A percentile compares a stretch with the other conserved stretches of the same genome.
Evolutionary conservation across 2,888 invertebrate species (phyloP).

Genomic region (Agrotis segetum): DNA sequence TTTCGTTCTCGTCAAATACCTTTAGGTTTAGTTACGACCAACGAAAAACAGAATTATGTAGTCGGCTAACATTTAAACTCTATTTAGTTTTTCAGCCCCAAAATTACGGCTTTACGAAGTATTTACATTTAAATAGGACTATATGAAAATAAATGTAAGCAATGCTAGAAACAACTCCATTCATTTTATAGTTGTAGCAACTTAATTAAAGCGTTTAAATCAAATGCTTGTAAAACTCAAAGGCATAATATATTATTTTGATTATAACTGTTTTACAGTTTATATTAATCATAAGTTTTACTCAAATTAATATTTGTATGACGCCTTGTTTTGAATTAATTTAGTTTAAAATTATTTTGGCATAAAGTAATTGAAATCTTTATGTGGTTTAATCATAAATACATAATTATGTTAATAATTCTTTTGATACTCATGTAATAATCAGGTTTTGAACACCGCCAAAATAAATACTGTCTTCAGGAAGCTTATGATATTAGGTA

Average conservation of each 20-base stretch:
- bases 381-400: not conserved
- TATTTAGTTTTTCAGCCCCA: slow-evolving; percentile 1
- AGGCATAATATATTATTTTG: slow-evolving; percentile 1
- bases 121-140: slow-evolving; percentile 21
- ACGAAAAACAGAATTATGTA: slow-evolving; percentile 10
- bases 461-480: not conserved
- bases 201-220: slow-evolving; percentile 23
- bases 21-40: not conserved
- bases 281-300: slow-evolving; percentile 29
- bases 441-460: not conserved
- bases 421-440: not conserved
- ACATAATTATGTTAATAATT: not conserved
- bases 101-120: slow-evolving; percentile 13
- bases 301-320: slow-evolving; percentile 22
- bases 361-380: not conserved
- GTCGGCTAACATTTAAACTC: not conserved
- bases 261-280: slow-evolving; percentile 17
- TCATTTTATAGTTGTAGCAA: slow-evolving; percentile 15
- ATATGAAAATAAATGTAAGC: slow-evolving; percentile 23
- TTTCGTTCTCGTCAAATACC: not conserved
- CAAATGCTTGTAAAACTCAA: slow-evolving; percentile 19
- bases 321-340: slow-evolving; percentile 18
- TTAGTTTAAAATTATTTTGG: not conserved
- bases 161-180: slow-evolving; percentile 3
- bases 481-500: not conserved